Evolutionary conservation across 2,797 vertebrate genomes (phyloP).

Genomic region (Anabas testudineus): DNA sequence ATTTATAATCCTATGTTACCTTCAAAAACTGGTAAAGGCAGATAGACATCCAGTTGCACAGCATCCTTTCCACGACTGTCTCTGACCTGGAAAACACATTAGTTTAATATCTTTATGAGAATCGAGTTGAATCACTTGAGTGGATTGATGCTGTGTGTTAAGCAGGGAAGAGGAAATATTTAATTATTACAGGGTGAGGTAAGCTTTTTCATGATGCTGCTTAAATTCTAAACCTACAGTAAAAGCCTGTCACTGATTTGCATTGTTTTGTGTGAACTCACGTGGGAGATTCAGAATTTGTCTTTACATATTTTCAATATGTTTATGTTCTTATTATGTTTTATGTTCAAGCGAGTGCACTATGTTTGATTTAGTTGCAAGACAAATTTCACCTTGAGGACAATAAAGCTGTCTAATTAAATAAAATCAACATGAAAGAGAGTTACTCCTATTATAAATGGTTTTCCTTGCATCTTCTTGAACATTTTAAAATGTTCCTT

Average conservation of each 20-base stretch:
- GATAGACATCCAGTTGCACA: slow-evolving; percentile 99
- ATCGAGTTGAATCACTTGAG: not conserved
- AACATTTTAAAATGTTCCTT: not conserved
- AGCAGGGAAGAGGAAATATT: not conserved
- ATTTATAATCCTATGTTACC: slow-evolving; percentile 79
- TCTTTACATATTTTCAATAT: not conserved
- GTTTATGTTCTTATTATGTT: not conserved
- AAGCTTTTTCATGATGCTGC: not conserved
- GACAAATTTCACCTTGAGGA: not conserved
- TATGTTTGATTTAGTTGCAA: not conserved
- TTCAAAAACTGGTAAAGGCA: slow-evolving; percentile 98
- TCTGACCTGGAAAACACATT: slow-evolving; percentile 89
- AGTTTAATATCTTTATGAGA: not conserved
- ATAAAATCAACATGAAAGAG: not conserved
- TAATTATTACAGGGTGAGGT: not conserved
- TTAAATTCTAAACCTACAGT: not conserved
- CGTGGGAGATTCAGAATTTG: not conserved
- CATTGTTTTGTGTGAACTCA: not conserved
- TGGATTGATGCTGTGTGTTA: not conserved
- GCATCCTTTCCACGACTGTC: slow-evolving; percentile 98
- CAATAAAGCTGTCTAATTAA: not conserved
- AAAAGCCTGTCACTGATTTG: not conserved
- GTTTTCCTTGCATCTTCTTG: not conserved
- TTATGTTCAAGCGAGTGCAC: not conserved
- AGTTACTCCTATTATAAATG: not conserved